Percentiles rank a stretch among this genome's conserved stretches.
Evolutionary conservation across 2,888 invertebrate species (phyloP).

Genomic region (Morpho achilles): DNA sequence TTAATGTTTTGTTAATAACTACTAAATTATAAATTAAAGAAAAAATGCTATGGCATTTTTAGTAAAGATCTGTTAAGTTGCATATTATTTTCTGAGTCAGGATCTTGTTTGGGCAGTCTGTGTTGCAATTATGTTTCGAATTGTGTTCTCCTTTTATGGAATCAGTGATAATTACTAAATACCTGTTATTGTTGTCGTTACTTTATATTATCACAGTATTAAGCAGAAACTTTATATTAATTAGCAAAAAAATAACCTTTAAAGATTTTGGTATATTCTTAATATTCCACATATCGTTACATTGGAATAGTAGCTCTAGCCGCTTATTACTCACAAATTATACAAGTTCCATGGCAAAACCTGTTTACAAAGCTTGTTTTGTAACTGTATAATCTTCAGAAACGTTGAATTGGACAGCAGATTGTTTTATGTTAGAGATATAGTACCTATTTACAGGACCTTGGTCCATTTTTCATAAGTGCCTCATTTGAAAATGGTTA

Average conservation of each 20-base stretch:
- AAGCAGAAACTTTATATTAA: too few species aligned
- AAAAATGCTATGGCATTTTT: not conserved
- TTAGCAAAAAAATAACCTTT: too few species aligned
- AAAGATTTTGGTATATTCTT: too few species aligned
- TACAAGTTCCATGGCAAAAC: not conserved
- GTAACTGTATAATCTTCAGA: not conserved
- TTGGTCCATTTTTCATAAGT: conserved; percentile 16
- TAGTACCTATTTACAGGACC: conserved; percentile 3
- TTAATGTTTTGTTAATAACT: not conserved
- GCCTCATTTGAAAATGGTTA: conserved; percentile 13
- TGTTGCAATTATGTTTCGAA: conserved; percentile 44
- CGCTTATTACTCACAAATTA: not conserved
- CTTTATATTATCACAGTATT: not conserved
- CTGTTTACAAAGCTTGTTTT: not conserved
- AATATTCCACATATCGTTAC: too few species aligned
- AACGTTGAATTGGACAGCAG: not conserved
- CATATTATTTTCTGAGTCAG: conserved; percentile 41
- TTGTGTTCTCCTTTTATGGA: conserved; percentile 51
- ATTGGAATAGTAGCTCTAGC: not conserved
- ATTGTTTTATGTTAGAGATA: not conserved
- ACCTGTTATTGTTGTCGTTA: conserved; percentile 21
- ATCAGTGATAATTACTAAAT: conserved; percentile 35
- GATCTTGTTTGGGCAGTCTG: conserved; percentile 45
- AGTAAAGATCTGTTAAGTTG: conserved; percentile 17
- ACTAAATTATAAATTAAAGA: not conserved